Evolutionary conservation across 2,888 invertebrate species (phyloP), one percentile per base, ranked within the genome.

Genomic region (Drosophila nr. medialis): DNA sequence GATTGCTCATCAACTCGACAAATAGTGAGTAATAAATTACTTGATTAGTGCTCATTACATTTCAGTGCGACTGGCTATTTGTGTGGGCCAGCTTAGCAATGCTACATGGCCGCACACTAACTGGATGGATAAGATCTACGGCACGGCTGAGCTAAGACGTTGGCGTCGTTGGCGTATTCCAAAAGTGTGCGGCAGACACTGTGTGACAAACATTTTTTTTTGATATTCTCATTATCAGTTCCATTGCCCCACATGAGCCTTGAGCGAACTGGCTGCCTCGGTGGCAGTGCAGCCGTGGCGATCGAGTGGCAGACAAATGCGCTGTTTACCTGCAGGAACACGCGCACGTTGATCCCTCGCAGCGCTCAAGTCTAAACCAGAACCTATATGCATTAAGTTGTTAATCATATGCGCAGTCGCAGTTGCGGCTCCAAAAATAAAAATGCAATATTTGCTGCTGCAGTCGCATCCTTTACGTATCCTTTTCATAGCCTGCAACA

Each of bases 381-480:
- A 72, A 59, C 54, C 53, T 64, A 72, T 71, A 72, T 69, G 75
- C 86, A 91, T 92, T 91, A 91, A 91, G 92, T 90, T 86, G 91
- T 91, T 90, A 91, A 91, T 85, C 82, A 83, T 92, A 91, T 91
- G 91, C 92, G 86, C 86, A 87, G 90, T 79, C 86, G 90, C 88
- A 85, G 60, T 60, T 29, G 36, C 68, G 10, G 54, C 29, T 29
- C 50, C 50, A 29, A 40, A 38, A 30, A 59, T n/a, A 45, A 38
- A 55, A 38, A n/a, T 29, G n/a, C 27, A 55, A 38, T 55, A 55
- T 55, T 29, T 29, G 40, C 56, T 15, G 56, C 15, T 29, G 42
- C 10, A 58, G 77, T 58, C 62, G 80, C 78, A 82, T 89, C 90
- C 88, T 88, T 86, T 53, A 70, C 70, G 67, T 85, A 81, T 89